Base-by-base conservation (phyloP, 2,888 invertebrate genomes). In the Eilema depressum region DNA sequence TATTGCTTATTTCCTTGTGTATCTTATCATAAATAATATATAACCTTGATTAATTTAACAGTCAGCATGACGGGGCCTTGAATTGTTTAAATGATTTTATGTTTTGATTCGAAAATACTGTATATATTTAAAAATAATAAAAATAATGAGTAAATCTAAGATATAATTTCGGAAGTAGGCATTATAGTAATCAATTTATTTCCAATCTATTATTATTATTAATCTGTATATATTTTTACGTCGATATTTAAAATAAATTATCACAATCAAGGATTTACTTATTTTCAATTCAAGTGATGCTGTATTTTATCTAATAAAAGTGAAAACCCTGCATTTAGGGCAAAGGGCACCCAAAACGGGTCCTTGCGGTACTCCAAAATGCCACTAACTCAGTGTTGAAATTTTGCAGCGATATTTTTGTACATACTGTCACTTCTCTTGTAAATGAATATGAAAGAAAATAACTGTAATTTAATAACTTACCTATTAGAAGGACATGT, bases 331-430 rank as follows among this genome's bases (percentile, higher is more conserved):
- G 17, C 17, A 5, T 47, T 47, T 11, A 37, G 14, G 14, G 37
- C 14, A 12, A 5, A 20, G 20, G n/a, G 53, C 17, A n/a, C 53
- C 53, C 20, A 53, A 20, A 53, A 53, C 10, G 10, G 20, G n/a
- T 53, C 53, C 53, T 53, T 53, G 53, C n/a, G 53, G n/a, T 53
- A n/a, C 53, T 53, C n/a, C 53, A n/a, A n/a, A n/a, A 53, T 53
- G 7, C 20, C 47, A 47, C 47, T 20, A 20, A 4, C 20, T 17
- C 4, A 41, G 20, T 53, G 20, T 7, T 3, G 7, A 53, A 3
- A 53, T 53, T n/a, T 37, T 53, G 8, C 0, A 53, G 10, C 53
- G 53, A 53, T 10, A 53, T 7, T 20, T n/a, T 53, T 53, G 8
- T n/a, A n/a, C 20, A 53, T 53, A n/a, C 47, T 20, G 20, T 20